Conservation (phyloP, 2,113 vertebrate species). For the Thinocorus orbignyianus region DNA sequence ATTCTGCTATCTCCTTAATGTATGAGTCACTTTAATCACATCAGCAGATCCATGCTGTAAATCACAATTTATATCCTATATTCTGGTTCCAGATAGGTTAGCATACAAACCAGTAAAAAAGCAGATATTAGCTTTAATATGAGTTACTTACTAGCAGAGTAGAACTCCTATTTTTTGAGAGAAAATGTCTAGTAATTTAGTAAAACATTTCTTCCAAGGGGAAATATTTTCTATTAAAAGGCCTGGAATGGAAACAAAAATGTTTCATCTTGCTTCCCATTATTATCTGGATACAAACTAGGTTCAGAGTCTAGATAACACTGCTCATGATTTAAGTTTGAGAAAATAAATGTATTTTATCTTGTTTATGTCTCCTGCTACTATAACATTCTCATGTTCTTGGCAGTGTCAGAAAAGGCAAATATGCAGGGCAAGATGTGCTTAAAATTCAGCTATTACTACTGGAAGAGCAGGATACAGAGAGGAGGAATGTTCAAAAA, state of each 20-base stretch:
- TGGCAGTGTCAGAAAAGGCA: constrained; percentile 63
- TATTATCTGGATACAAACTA: constrained; percentile 31
- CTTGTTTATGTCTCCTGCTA: constrained; percentile 71
- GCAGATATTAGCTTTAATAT: not conserved
- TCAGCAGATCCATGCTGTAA: not conserved
- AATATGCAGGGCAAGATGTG: constrained; percentile 40
- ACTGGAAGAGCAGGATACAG: not conserved
- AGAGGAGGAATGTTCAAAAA: not conserved
- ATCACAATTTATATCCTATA: not conserved
- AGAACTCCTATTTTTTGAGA: not conserved
- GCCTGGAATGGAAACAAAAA: constrained; percentile 50
- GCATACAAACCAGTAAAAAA: not conserved
- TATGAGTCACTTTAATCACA: not conserved
- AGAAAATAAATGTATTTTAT: constrained; percentile 51
- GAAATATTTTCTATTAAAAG: constrained; percentile 9
- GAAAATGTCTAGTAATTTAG: not conserved
- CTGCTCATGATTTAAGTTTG: not conserved
- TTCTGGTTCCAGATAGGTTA: not conserved
- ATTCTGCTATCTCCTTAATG: not conserved
- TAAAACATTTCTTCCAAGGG: not conserved
- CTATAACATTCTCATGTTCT: constrained; percentile 35
- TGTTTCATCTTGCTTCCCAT: constrained; percentile 11
- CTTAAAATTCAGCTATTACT: constrained; percentile 20
- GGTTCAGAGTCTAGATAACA: constrained; percentile 41
- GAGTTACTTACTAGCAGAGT: not conserved